Base-by-base conservation (phyloP, 2,888 invertebrate genomes). In the Sarcophaga subvicina region DNA sequence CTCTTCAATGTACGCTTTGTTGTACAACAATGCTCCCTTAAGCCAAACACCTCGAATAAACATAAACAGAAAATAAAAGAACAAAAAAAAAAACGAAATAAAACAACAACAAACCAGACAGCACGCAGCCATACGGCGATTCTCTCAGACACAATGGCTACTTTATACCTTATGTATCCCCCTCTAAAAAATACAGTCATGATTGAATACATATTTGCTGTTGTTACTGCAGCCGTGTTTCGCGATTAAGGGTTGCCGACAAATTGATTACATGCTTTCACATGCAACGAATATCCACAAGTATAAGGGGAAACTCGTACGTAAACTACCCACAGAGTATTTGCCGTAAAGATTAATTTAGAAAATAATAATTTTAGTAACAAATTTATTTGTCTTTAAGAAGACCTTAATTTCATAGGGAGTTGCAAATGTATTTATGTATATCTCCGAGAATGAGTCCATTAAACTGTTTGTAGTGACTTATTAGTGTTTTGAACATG, bases 191-290 rank as follows among this genome's bases (percentile, higher is more conserved):
- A 49, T 49, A 49, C 0, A 54, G 17, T 14, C 54, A 14, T 12
- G 54, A 12, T 14, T 54, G 54, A 54, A 14, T 54, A 54, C 17
- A 54, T 14, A 37, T 37, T 37, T 37, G 37, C 8, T 37, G 37
- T 37, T 37, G 37, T 37, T 37, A 37, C 37, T 37, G 37, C 37
- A 37, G 37, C 37, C 37, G 37, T 22, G 54, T 47, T n/a, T 25
- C 6, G 77, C 77, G 66, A 37, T 49, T 17, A 69, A 69, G 69
- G 79, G 85, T 80, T 71, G 78, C 91, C 90, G 92, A 92, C 91
- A 54, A 14, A 14, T 14, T 54, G 17, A 54, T 17, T 54, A 17
- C 54, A 54, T 14, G 54, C 12, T 54, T 54, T 54, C 17, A 14
- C 17, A 54, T 17, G 14, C 14, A 12, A 4, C 12, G 17, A 54